phyloP scores from a whole-genome alignment of 2,797 vertebrate species.

The Numenius phaeopus region DNA sequence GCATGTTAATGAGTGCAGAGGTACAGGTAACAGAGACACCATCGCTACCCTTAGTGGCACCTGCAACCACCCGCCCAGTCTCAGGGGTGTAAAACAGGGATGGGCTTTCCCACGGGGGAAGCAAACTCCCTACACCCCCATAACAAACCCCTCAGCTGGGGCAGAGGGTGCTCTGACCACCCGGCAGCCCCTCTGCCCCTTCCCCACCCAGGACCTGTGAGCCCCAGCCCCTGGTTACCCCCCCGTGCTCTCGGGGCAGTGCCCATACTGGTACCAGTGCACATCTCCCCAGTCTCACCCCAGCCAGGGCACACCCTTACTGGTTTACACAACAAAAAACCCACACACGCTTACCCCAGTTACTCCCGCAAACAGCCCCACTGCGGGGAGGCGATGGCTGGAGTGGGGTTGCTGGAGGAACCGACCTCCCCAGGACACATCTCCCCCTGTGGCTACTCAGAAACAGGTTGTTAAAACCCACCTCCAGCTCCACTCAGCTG shows the following conservation, averaged over 20 bases:
- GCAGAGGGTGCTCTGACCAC: background rate
- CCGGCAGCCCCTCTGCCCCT: rapidly evolving
- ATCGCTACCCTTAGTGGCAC: rapidly evolving
- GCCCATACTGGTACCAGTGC: background rate
- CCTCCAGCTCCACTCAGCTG: background rate
- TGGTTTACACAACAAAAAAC: background rate
- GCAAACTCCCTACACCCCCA: rapidly evolving
- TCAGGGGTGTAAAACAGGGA: background rate
- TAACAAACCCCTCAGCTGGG: background rate
- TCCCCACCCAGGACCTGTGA: background rate
- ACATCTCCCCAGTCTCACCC: rapidly evolving
- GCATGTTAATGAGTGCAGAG: rapidly evolving
- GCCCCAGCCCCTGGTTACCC: background rate
- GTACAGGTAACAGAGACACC: background rate
- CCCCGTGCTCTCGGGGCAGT: rapidly evolving
- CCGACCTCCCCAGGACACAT: rapidly evolving
- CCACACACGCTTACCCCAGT: rapidly evolving
- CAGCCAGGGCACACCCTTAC: background rate
- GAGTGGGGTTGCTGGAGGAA: rapidly evolving
- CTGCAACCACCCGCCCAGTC: background rate
- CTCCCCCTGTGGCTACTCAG: rapidly evolving
- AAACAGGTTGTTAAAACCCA: background rate
- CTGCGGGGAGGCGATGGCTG: rapidly evolving
- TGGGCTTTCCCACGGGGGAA: rapidly evolving
- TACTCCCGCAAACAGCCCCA: rapidly evolving